Conservation (phyloP, 1,140 invertebrate genomes). For the Planococcus citri region DNA sequence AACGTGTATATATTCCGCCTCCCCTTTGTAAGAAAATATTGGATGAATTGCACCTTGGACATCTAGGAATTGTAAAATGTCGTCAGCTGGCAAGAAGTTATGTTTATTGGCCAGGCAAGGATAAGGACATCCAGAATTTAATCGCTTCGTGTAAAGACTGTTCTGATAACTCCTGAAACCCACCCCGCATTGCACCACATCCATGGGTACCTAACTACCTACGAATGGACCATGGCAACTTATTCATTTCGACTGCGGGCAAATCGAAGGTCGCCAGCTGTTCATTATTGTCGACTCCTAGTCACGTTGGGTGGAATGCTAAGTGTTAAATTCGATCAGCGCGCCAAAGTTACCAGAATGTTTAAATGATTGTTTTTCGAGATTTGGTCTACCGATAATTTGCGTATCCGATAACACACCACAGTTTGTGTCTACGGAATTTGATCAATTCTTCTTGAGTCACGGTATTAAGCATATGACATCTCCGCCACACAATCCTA, state of each 20-base stretch:
- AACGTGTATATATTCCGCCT: neutral
- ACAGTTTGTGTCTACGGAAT: constrained; percentile 28
- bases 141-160: constrained; percentile 4
- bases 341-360: constrained; percentile 24
- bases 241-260: constrained; percentile 29
- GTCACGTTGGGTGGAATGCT: constrained; percentile 35
- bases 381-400: constrained; percentile 27
- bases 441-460: constrained; percentile 27
- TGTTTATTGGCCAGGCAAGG: constrained; percentile 29
- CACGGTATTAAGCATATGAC: constrained; percentile 28
- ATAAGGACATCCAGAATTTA: constrained; percentile 9
- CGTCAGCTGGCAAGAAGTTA: constrained; percentile 21
- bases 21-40: neutral
- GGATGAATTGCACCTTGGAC: constrained; percentile 16
- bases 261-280: constrained; percentile 30
- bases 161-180: neutral
- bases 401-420: constrained; percentile 31
- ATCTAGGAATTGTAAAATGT: constrained; percentile 26
- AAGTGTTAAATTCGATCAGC: constrained; percentile 22
- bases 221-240: constrained; percentile 23
- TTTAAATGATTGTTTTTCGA: constrained; percentile 26
- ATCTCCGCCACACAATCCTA: constrained; percentile 29
- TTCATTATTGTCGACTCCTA: constrained; percentile 34
- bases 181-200: neutral
- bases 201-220: constrained; percentile 23